Conservation (phyloP, 2,888 invertebrate species). For the Dysmachus trigonus region DNA sequence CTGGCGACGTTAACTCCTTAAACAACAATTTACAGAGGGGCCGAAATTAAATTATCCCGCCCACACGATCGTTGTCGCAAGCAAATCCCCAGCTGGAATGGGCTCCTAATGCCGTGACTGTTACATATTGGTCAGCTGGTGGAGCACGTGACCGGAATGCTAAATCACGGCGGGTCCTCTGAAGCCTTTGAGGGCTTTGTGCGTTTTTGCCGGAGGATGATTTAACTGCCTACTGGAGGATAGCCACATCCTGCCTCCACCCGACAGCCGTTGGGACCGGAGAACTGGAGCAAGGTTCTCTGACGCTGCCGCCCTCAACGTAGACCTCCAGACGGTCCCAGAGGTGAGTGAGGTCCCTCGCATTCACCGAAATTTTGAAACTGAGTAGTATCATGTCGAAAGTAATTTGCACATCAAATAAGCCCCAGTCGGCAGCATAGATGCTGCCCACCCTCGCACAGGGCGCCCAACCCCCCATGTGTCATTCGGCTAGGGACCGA, state of each 20-base stretch:
- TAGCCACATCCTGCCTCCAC: background rate
- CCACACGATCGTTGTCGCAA: conserved; percentile 3
- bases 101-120: conserved; percentile 34
- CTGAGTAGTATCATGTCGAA: conserved; percentile 44
- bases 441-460: background rate
- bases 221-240: background rate
- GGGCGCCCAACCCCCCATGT: background rate
- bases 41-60: conserved; percentile 47
- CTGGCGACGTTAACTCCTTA: conserved; percentile 46
- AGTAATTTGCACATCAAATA: conserved; percentile 50
- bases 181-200: background rate
- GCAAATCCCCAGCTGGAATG: conserved; percentile 27
- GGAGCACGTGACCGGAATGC: conserved; percentile 47
- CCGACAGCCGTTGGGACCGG: background rate
- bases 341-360: background rate
- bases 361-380: conserved; percentile 15
- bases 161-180: conserved; percentile 36
- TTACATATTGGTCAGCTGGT: conserved; percentile 48
- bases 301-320: background rate
- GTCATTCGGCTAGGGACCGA: background rate
- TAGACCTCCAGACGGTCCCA: background rate
- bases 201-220: conserved; percentile 17
- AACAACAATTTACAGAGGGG: conserved; percentile 46
- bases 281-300: background rate
- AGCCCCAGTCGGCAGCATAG: conserved; percentile 29